Percentiles rank a stretch among this genome's conserved stretches.
Conservation (phyloP, 2,888 invertebrate genomes). For the Sesia apiformis region DNA sequence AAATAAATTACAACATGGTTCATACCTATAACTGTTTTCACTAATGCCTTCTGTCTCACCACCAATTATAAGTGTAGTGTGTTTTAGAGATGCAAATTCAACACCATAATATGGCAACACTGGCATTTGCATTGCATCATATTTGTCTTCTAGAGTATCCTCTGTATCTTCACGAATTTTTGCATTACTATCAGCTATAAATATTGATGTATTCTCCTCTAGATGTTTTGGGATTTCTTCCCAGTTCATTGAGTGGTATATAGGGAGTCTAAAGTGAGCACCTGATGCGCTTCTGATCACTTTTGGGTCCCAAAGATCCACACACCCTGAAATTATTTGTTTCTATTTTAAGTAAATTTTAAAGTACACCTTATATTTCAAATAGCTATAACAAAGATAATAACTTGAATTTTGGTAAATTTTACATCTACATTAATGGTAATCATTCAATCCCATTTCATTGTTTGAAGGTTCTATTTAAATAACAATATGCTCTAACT, state of each 20-base stretch:
- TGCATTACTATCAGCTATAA: slow-evolving; percentile 80
- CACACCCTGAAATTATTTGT: slow-evolving; percentile 78
- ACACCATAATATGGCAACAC: slow-evolving; percentile 77
- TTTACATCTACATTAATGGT: too few species aligned
- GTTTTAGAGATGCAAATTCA: slow-evolving; percentile 65
- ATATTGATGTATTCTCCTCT: slow-evolving; percentile 65
- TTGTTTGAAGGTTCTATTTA: too few species aligned
- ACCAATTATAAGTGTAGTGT: slow-evolving; percentile 84
- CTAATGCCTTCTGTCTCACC: slow-evolving; percentile 94
- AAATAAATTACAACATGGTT: not conserved
- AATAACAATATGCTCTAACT: too few species aligned
- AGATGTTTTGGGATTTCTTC: slow-evolving; percentile 68
- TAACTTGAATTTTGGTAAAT: too few species aligned
- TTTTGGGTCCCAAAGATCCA: slow-evolving; percentile 92
- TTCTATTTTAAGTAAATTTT: too few species aligned
- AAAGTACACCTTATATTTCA: too few species aligned
- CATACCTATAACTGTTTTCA: slow-evolving; percentile 77
- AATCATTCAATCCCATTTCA: too few species aligned
- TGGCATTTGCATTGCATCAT: slow-evolving; percentile 47
- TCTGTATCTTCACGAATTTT: slow-evolving; percentile 16
- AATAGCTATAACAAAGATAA: too few species aligned
- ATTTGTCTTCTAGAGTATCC: slow-evolving; percentile 7
- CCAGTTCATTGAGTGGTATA: slow-evolving; percentile 80
- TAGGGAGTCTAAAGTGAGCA: slow-evolving; percentile 86
- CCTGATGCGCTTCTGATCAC: slow-evolving; percentile 89